Conservation (phyloP, 2,113 vertebrate species). For the Saccopteryx leptura region DNA sequence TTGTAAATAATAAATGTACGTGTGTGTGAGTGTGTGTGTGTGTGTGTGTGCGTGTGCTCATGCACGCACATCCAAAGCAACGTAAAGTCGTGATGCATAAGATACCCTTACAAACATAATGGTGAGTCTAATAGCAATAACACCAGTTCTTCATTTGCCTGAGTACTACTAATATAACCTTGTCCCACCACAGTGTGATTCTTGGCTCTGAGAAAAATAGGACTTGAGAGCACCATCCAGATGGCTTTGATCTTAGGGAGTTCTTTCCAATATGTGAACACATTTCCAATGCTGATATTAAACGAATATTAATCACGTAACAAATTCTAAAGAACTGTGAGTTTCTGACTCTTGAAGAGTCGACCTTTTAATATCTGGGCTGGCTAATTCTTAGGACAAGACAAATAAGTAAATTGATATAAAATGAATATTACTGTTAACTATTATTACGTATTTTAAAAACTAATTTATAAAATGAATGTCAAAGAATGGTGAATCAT, state of each 20-base stretch:
- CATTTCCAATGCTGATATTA: neutral
- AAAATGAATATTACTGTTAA: neutral
- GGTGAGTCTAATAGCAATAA: neutral
- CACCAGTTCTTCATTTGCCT: neutral
- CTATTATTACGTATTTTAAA: neutral
- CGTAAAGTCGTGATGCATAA: neutral
- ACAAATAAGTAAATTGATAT: neutral
- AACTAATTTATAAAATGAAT: slow-evolving; percentile 12
- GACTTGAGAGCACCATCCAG: neutral
- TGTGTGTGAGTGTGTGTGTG: neutral
- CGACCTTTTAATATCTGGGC: neutral
- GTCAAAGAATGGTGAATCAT: neutral
- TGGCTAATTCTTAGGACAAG: neutral
- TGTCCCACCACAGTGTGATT: neutral
- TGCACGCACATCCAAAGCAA: neutral
- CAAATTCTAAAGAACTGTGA: neutral
- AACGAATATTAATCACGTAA: neutral
- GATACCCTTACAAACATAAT: neutral
- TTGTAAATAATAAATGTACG: neutral
- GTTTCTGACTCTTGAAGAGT: neutral
- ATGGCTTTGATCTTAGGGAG: neutral
- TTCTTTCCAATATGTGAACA: neutral
- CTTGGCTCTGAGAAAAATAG: neutral
- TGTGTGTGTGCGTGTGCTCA: too few species aligned
- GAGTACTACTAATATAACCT: neutral